These are phyloP conservation scores for Drosophila prolongata DNA, from an alignment of 2,888 invertebrate genomes.

Conservation along the genomic window DNA sequence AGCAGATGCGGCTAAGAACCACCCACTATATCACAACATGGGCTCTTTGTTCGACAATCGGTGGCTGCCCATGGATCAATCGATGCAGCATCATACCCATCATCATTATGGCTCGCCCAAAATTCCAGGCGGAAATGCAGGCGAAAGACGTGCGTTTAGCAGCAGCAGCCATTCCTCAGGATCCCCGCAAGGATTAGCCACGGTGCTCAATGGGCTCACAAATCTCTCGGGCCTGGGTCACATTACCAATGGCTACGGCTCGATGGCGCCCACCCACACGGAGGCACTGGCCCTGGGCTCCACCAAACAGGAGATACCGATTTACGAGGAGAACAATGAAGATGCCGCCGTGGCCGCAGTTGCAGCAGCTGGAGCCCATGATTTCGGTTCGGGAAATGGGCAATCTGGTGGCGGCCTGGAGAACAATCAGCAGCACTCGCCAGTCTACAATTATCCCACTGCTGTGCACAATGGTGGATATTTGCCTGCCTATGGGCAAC, in stretches of 20 bases:
- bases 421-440: slow-evolving; percentile 57
- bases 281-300: slow-evolving; percentile 61
- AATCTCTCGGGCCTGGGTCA: slow-evolving; percentile 76
- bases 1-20: slow-evolving; percentile 33
- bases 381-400: slow-evolving; percentile 55
- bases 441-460: slow-evolving; percentile 74
- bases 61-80: slow-evolving; percentile 60
- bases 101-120: slow-evolving; percentile 45
- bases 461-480: slow-evolving; percentile 64
- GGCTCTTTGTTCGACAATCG: slow-evolving; percentile 68
- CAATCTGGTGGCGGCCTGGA: slow-evolving; percentile 46
- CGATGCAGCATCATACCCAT: slow-evolving; percentile 45
- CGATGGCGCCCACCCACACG: slow-evolving; percentile 62
- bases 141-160: slow-evolving; percentile 57
- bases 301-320: slow-evolving; percentile 78
- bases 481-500: slow-evolving; percentile 58
- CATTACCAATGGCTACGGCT: slow-evolving; percentile 76
- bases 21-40: slow-evolving; percentile 57
- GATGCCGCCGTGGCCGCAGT: slow-evolving; percentile 64
- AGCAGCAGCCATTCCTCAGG: slow-evolving; percentile 23
- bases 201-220: slow-evolving; percentile 77
- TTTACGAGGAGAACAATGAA: slow-evolving; percentile 82
- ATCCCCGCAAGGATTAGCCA: slow-evolving; percentile 35
- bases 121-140: slow-evolving; percentile 33
- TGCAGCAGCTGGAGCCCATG: slow-evolving; percentile 61